phyloP scores from a whole-genome alignment of 2,888 invertebrate genomes.

The Scaptomyza cyrtandrae region DNA sequence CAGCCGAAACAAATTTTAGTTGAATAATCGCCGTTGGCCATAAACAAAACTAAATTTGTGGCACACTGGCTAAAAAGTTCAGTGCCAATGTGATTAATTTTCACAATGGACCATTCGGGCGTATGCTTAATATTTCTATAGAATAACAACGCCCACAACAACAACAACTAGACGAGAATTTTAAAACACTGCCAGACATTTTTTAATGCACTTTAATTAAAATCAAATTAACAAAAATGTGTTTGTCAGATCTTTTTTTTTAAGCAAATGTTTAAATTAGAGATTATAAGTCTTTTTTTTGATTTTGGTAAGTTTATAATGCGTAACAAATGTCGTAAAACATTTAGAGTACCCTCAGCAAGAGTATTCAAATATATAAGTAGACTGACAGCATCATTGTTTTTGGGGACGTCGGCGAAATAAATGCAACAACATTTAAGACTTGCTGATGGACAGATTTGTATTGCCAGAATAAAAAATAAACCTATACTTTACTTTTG shows the following conservation, averaged over 20 bases:
- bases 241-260: not conserved
- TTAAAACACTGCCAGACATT: not conserved
- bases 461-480: not conserved
- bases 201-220: not conserved
- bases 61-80: slow-evolving; percentile 63
- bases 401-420: slow-evolving; percentile 1
- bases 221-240: no score
- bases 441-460: slow-evolving; percentile 28
- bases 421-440: slow-evolving; percentile 14
- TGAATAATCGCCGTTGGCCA: slow-evolving; percentile 69
- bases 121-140: slow-evolving; percentile 36
- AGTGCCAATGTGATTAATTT: slow-evolving; percentile 74
- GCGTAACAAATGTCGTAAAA: not conserved
- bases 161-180: slow-evolving; percentile 2
- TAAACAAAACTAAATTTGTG: slow-evolving; percentile 61
- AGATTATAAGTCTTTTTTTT: not conserved
- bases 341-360: not conserved
- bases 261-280: no score
- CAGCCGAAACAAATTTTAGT: slow-evolving; percentile 28
- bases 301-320: not conserved
- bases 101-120: slow-evolving; percentile 58
- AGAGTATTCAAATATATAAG: slow-evolving; percentile 1
- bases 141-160: slow-evolving; percentile 59
- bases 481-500: slow-evolving; percentile 15
- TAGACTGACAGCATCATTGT: slow-evolving; percentile 9